Conservation (phyloP, 2,797 vertebrate genomes). For the Ptychobarbus kaznakovi region DNA sequence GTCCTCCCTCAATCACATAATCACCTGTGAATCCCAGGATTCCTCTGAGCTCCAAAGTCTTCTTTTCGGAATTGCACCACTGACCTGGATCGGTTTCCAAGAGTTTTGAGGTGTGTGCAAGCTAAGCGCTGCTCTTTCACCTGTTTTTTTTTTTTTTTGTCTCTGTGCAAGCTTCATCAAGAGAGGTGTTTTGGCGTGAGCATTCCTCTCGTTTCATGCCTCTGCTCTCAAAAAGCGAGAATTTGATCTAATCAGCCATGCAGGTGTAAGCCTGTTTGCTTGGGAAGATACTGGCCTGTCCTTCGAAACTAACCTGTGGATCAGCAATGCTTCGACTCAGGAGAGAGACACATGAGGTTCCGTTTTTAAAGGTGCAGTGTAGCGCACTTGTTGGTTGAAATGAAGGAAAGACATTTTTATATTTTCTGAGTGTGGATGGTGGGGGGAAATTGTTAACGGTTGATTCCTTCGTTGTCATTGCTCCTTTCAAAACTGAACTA, state of each 20-base stretch:
- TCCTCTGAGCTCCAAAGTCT: conserved; percentile 4
- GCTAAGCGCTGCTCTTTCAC: neutral
- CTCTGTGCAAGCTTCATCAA: neutral
- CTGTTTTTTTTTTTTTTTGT: neutral
- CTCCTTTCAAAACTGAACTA: conserved; percentile 18
- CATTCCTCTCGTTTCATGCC: neutral
- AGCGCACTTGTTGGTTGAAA: conserved; percentile 37
- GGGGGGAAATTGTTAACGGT: conserved; percentile 21
- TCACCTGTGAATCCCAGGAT: conserved; percentile 6
- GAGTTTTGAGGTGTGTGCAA: neutral
- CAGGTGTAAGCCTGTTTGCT: conserved; percentile 17
- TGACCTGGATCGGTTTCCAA: conserved; percentile 26
- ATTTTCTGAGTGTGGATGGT: conserved; percentile 46
- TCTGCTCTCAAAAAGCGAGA: neutral
- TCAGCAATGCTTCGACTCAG: conserved; percentile 50
- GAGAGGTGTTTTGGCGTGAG: neutral
- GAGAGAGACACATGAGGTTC: conserved; percentile 26
- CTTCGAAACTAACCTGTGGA: conserved; percentile 3
- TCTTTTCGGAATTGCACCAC: conserved; percentile 46
- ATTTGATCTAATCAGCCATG: conserved; percentile 24
- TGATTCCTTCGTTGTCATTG: conserved; percentile 27
- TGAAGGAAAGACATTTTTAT: conserved; percentile 52
- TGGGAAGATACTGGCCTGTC: neutral
- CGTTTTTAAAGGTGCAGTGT: conserved; percentile 26
- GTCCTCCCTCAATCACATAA: neutral